Base-by-base conservation (phyloP, 1,140 invertebrate species). In the Diorhabda elongata region DNA sequence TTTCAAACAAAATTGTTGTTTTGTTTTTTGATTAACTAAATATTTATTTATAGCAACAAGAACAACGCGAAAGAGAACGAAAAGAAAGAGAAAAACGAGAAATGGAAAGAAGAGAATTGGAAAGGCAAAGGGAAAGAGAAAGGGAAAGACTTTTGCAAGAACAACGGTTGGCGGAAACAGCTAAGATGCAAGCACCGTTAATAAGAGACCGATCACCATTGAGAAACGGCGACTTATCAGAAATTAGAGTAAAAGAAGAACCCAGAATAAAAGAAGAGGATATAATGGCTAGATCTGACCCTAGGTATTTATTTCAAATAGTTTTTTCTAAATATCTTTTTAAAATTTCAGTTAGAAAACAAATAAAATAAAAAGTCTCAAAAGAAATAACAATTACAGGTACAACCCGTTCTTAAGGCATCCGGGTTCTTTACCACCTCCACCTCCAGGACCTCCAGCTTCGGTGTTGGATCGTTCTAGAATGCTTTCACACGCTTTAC, bases 61-160 rank as follows among this genome's bases (percentile, higher is more conserved):
- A 86, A 67, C 82, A 85, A 47, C 85, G 88, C 47, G 88, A 90
- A 65, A 86, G 88, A 79, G 84, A 90, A 80, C 79, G 89, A 79
- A 78, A 89, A 74, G 90, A 92, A 67, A 86, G 90, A 66, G 90
- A 92, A 70, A 86, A 90, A 61, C 82, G 90, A 4, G 90, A 91
- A 76, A 84, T 89, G 68, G 87, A 91, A 61, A 85, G 90, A 68
- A 81, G 89, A 69, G 81, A 90, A 75, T 71, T 88, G 78, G 82
- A 85, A 66, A 69, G 78, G 68, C 81, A 85, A 64, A 73, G 78
- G n/a, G 76, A 79, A 66, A 73, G 78, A 56, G 84, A 85, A 71
- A 77, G 83, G 3, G 87, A 88, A 73, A 82, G 87, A 56, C 74
- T 88, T 68, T 74, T 88, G 68, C 87, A 88, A 70, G 86, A 87